These are phyloP conservation scores for Lamellibrachia columna DNA, from an alignment of 2,888 invertebrate species.

Conservation along the genomic window DNA sequence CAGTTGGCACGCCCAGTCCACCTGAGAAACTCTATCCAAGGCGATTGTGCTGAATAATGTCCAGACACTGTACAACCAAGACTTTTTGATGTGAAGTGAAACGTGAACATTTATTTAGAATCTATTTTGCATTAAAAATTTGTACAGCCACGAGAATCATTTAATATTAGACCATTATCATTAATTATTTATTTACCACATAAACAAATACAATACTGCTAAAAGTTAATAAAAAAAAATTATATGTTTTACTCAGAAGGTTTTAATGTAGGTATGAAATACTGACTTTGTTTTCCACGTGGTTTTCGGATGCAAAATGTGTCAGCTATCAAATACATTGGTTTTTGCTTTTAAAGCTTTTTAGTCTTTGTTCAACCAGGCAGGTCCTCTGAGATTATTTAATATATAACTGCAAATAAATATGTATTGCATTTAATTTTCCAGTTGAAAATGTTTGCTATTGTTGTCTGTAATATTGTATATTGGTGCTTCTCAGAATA, in stretches of 20 bases:
- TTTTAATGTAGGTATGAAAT: neutral
- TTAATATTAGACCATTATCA: neutral
- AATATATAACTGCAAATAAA: neutral
- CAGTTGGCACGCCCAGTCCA: neutral
- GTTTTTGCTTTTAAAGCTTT: no score
- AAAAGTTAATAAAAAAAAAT: neutral
- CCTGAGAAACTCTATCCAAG: slow-evolving; percentile 6
- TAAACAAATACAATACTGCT: neutral
- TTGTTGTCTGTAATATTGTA: neutral
- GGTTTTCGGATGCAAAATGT: neutral
- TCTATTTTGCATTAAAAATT: neutral
- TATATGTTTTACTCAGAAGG: neutral
- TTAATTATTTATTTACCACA: neutral
- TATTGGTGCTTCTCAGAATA: neutral
- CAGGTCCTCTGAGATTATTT: neutral
- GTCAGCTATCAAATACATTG: no score
- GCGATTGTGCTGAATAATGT: neutral
- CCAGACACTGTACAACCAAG: neutral
- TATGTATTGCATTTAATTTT: neutral
- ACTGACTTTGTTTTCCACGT: neutral
- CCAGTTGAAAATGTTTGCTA: neutral
- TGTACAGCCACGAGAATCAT: neutral
- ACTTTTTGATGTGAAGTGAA: neutral
- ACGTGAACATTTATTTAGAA: neutral
- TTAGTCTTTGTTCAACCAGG: neutral